Evolutionary conservation across 2,113 vertebrate genomes (phyloP).

Genomic region (Myodes glareolus): DNA sequence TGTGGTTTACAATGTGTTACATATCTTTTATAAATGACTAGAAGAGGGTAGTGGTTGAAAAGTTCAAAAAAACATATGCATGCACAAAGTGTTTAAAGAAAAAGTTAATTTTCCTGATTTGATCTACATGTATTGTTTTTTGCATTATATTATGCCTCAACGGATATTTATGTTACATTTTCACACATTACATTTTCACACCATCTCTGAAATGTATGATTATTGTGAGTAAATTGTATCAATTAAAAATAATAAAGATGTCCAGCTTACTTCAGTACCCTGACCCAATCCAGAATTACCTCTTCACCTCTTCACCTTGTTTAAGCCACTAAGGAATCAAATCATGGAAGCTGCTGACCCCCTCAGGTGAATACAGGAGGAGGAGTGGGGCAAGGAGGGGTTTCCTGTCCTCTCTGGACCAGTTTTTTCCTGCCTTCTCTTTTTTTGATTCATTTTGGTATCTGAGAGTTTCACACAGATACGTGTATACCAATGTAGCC

Average conservation of each 20-base stretch:
- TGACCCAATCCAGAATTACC: background rate
- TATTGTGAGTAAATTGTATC: background rate
- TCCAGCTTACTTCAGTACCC: background rate
- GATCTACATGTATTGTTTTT: too few relatives aligned
- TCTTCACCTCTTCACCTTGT: background rate
- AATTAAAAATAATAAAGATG: background rate
- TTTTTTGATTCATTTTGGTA: background rate
- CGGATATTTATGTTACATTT: background rate
- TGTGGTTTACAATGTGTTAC: background rate
- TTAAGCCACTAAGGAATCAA: background rate
- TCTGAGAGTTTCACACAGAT: background rate
- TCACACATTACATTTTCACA: background rate
- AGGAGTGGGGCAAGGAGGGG: too few relatives aligned
- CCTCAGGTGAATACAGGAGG: background rate
- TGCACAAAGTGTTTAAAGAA: too few relatives aligned
- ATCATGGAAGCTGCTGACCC: background rate
- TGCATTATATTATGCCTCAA: background rate
- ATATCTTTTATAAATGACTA: background rate
- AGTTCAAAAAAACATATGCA: background rate
- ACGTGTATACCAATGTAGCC: background rate
- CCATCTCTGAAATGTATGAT: background rate
- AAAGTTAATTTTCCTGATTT: background rate
- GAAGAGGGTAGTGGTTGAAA: background rate
- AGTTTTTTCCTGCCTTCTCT: background rate
- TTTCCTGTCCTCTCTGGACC: background rate